These are phyloP conservation scores for Antechinus stuartii DNA, from an alignment of 2,113 vertebrate genomes.

Conservation along the genomic window DNA sequence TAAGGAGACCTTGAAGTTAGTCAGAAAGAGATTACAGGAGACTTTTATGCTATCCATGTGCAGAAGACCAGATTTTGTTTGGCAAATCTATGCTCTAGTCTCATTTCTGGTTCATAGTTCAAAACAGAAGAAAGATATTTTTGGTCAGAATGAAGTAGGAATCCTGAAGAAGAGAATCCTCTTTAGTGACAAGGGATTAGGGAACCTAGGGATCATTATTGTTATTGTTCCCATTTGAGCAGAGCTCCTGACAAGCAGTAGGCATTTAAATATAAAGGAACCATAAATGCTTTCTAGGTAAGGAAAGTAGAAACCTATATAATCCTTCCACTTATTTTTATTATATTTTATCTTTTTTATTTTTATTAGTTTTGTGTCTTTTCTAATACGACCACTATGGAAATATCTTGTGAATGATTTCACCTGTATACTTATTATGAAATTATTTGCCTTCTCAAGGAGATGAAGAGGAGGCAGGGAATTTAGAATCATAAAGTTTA, in stretches of 20 bases:
- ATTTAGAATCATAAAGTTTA: background rate
- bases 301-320: background rate
- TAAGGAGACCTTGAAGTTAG: too few species aligned
- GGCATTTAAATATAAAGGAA: background rate
- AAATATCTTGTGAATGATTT: background rate
- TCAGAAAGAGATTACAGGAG: too few species aligned
- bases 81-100: too few species aligned
- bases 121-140: background rate
- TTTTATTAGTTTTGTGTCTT: background rate
- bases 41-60: too few species aligned
- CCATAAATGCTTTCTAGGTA: background rate
- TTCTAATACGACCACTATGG: background rate
- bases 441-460: background rate
- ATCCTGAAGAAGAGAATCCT: background rate
- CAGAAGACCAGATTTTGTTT: too few species aligned
- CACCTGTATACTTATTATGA: background rate
- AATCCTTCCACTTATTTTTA: background rate
- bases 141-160: background rate
- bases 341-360: background rate
- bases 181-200: background rate
- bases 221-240: too few species aligned
- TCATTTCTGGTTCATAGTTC: too few species aligned
- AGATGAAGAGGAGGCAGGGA: background rate
- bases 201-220: background rate
- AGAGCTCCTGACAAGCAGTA: background rate